Percentiles rank a stretch among this genome's conserved stretches.
Conservation (phyloP, 2,113 vertebrate genomes). For the Bufo gargarizans region DNA sequence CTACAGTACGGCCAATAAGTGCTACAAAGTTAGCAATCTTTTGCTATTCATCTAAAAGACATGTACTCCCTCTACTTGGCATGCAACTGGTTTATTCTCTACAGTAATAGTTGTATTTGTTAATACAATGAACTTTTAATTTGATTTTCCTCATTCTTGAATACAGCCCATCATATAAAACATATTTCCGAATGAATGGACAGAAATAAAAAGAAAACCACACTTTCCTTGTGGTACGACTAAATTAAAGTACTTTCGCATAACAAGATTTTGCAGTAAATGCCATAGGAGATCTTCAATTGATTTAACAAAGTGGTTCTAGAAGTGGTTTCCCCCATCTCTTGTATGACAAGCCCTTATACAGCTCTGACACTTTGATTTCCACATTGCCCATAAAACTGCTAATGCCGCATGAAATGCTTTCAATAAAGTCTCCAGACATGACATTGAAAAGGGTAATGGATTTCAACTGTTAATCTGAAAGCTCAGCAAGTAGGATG, state of each 20-base stretch:
- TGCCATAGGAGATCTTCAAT: constrained; percentile 51
- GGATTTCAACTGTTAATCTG: constrained; percentile 53
- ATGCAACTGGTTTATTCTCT: background rate
- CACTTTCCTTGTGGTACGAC: constrained; percentile 42
- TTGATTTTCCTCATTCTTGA: constrained; percentile 14
- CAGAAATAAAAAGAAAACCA: constrained; percentile 41
- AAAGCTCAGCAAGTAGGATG: constrained; percentile 57
- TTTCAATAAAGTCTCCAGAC: constrained; percentile 55
- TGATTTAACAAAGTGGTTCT: constrained; percentile 51
- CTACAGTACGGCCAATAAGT: background rate
- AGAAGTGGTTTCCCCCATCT: constrained; percentile 39
- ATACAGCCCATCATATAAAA: constrained; percentile 28
- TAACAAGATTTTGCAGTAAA: constrained; percentile 51
- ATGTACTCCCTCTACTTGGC: background rate
- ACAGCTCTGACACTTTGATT: constrained; percentile 52
- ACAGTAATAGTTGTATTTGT: background rate
- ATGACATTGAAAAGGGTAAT: constrained; percentile 55
- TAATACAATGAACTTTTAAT: constrained; percentile 24
- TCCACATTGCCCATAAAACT: constrained; percentile 46
- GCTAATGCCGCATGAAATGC: constrained; percentile 47
- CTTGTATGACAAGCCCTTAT: constrained; percentile 53
- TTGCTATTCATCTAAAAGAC: background rate
- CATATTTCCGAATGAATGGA: constrained; percentile 44
- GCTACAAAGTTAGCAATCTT: background rate
- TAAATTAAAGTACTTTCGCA: constrained; percentile 55